A percentile compares a stretch with the other conserved stretches of the same genome.
phyloP scores from a whole-genome alignment of 1,140 invertebrate species.

The Drosophila pallidifrons region DNA sequence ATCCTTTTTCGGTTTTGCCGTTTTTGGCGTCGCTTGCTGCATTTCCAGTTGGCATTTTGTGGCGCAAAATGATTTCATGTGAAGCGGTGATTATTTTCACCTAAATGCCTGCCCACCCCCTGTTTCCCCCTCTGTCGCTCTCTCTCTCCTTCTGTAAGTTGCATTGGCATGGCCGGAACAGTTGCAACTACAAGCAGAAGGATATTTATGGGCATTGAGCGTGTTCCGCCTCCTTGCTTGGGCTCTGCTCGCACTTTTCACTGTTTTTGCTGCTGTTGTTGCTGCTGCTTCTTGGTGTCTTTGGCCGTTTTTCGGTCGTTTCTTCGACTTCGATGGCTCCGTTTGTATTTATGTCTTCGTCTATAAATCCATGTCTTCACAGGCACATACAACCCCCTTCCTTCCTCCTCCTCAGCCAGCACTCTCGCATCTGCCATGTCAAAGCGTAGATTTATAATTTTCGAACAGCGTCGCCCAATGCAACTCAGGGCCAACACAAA shows the following conservation, averaged over 20 bases:
- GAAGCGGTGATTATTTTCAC: slow-evolving; percentile 84
- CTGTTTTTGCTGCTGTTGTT: slow-evolving; percentile 48
- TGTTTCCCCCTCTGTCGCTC: background rate
- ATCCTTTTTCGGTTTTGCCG: slow-evolving; percentile 38
- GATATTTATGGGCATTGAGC: slow-evolving; percentile 82
- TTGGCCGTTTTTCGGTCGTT: slow-evolving; percentile 49
- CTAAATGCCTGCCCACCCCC: slow-evolving; percentile 40
- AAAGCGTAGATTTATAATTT: slow-evolving; percentile 84
- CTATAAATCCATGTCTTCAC: slow-evolving; percentile 80
- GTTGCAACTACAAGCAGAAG: slow-evolving; percentile 59
- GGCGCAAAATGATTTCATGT: slow-evolving; percentile 83
- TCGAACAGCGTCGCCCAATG: slow-evolving; percentile 63
- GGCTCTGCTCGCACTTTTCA: slow-evolving; percentile 54
- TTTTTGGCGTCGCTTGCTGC: slow-evolving; percentile 64
- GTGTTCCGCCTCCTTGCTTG: slow-evolving; percentile 73
- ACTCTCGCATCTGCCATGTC: slow-evolving; percentile 72
- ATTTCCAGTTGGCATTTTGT: slow-evolving; percentile 70
- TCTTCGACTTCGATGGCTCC: slow-evolving; percentile 59
- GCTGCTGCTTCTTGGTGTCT: slow-evolving; percentile 52
- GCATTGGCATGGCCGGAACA: slow-evolving; percentile 28
- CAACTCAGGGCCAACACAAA: slow-evolving; percentile 44
- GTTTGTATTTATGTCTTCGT: slow-evolving; percentile 82
- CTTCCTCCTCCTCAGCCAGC: background rate
- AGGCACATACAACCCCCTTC: slow-evolving; percentile 33
- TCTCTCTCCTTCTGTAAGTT: background rate